These are phyloP conservation scores for Hyles euphorbiae DNA, from an alignment of 1,140 invertebrate genomes.

Conservation along the genomic window DNA sequence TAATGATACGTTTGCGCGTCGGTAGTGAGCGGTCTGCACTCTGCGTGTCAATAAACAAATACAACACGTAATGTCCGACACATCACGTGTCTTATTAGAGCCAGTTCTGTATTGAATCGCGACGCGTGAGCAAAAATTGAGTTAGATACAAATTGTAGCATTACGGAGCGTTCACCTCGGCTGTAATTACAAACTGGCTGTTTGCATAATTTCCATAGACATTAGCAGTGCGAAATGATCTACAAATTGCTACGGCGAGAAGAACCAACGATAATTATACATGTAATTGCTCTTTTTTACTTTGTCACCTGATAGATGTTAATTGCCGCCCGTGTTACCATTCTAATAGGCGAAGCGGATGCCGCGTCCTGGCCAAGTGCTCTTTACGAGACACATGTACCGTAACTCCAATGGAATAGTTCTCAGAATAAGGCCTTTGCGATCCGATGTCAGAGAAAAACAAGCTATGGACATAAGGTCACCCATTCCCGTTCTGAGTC, in stretches of 20 bases:
- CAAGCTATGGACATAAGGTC: no score
- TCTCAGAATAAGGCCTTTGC: no score
- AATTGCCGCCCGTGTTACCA: constrained; percentile 1
- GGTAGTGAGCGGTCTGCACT: neutral
- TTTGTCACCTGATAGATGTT: constrained; percentile 34
- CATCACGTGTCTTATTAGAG: constrained; percentile 3
- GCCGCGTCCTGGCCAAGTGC: no score
- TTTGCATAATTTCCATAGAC: constrained; percentile 62
- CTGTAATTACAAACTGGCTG: constrained; percentile 53
- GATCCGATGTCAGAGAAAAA: no score
- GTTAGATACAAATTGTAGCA: constrained; percentile 45
- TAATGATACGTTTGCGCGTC: constrained; percentile 27
- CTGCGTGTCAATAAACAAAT: constrained; percentile 2
- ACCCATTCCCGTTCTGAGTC: no score
- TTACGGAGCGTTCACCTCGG: constrained; percentile 48
- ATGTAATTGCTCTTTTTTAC: constrained; percentile 51
- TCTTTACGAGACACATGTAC: no score
- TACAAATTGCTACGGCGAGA: constrained; percentile 51
- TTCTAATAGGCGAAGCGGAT: no score
- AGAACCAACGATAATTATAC: constrained; percentile 50
- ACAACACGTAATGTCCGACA: neutral
- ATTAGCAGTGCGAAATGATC: constrained; percentile 59
- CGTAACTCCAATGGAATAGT: no score
- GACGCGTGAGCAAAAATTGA: constrained; percentile 27
- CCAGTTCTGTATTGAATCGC: neutral